Conservation (phyloP, 53 echinoderm and acorn worm genomes). For the Pentamera pediparva region DNA sequence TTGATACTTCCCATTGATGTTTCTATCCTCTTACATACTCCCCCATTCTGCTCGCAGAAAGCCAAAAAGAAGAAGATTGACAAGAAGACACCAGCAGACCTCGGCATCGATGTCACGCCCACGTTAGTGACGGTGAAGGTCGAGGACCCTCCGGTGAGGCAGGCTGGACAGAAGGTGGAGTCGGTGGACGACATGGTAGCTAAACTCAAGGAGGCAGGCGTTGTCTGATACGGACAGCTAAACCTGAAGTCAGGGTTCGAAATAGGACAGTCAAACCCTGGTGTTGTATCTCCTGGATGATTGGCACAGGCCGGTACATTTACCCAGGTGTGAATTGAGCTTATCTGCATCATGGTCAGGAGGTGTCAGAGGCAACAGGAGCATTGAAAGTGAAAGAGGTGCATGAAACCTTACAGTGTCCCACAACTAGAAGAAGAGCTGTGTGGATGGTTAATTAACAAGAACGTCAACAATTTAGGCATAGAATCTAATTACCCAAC, state of each 20-base stretch:
- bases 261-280: too few relatives aligned
- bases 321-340: too few relatives aligned
- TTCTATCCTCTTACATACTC: not conserved
- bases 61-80: conserved; percentile 97
- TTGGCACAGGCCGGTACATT: too few relatives aligned
- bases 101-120: conserved; percentile 68
- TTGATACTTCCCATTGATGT: too few relatives aligned
- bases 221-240: conserved; percentile 25
- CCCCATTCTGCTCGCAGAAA: conserved; percentile 78
- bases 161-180: conserved; percentile 94
- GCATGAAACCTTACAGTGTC: not conserved
- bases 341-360: too few relatives aligned
- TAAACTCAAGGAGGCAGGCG: conserved; percentile 85
- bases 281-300: too few relatives aligned
- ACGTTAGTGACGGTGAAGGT: conserved; percentile 58
- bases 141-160: conserved; percentile 81
- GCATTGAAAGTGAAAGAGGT: too few relatives aligned
- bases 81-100: conserved; percentile 77
- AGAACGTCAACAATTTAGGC: too few relatives aligned
- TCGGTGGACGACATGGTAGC: conserved; percentile 65
- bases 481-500: too few relatives aligned
- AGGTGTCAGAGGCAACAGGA: too few relatives aligned
- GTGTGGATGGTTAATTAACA: too few relatives aligned
- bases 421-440: too few relatives aligned
- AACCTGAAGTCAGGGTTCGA: not conserved